Percentiles rank a stretch among this genome's conserved stretches.
Evolutionary conservation across 1,140 invertebrate species (phyloP).

Genomic region (Pararge aegeria): DNA sequence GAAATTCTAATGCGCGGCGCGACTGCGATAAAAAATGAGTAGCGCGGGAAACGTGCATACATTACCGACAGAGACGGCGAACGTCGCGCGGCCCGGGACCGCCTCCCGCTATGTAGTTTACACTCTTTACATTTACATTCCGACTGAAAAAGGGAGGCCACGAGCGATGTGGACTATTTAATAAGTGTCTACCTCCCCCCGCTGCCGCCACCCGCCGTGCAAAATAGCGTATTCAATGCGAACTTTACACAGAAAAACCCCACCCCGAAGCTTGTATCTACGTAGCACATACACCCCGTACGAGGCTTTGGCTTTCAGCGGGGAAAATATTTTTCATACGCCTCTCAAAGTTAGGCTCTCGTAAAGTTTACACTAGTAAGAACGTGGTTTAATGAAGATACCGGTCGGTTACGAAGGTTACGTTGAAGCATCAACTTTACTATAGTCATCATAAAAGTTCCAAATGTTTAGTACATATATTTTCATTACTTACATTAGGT

Average conservation of each 20-base stretch:
- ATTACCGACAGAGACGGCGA: slow-evolving; percentile 67
- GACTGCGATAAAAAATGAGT: slow-evolving; percentile 77
- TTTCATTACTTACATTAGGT: too few species aligned
- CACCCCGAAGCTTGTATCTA: not conserved
- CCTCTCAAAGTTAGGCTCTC: too few species aligned
- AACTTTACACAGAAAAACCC: slow-evolving; percentile 1
- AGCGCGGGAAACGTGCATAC: slow-evolving; percentile 71
- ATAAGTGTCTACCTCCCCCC: slow-evolving; percentile 30
- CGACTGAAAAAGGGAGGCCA: slow-evolving; percentile 57
- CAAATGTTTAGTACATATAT: too few species aligned
- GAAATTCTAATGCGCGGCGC: slow-evolving; percentile 73
- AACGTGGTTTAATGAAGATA: too few species aligned
- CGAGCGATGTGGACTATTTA: slow-evolving; percentile 39
- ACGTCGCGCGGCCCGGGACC: slow-evolving; percentile 17
- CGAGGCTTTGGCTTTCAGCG: too few species aligned
- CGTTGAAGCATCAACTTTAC: too few species aligned
- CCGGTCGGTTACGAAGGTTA: too few species aligned
- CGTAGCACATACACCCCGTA: too few species aligned
- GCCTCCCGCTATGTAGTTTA: slow-evolving; percentile 45
- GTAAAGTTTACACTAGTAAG: too few species aligned
- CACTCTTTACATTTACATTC: slow-evolving; percentile 62
- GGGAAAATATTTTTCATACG: too few species aligned
- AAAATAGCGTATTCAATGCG: not conserved
- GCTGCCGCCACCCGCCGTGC: not conserved
- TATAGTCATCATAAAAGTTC: too few species aligned